phyloP scores from a whole-genome alignment of 2,888 invertebrate genomes.

The Plebejus argus region DNA sequence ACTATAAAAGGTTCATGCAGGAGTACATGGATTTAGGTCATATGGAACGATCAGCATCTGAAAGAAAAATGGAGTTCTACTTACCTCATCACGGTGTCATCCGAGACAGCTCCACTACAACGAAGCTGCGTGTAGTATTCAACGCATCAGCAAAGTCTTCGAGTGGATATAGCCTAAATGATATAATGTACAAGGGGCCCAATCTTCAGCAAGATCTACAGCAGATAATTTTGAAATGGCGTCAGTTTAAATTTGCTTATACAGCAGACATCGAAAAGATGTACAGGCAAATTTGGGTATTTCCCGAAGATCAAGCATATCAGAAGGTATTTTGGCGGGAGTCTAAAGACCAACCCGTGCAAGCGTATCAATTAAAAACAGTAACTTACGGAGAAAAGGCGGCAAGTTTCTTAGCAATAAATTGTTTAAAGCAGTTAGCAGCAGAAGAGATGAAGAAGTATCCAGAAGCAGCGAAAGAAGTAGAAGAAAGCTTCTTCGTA shows the following conservation, averaged over 20 bases:
- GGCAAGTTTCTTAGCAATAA: slow-evolving; percentile 20
- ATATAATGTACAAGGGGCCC: neutral
- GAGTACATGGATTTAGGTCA: too few relatives aligned
- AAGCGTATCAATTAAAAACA: neutral
- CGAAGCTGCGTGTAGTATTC: neutral
- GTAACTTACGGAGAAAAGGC: too few relatives aligned
- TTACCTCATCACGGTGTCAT: neutral
- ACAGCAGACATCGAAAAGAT: slow-evolving; percentile 7
- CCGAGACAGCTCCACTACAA: neutral
- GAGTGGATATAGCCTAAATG: too few relatives aligned
- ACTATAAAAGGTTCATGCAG: too few relatives aligned
- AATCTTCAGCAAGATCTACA: neutral
- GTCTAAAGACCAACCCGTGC: neutral
- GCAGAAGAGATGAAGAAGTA: slow-evolving; percentile 30
- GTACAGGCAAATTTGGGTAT: neutral
- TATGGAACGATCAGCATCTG: too few relatives aligned
- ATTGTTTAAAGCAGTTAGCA: too few relatives aligned
- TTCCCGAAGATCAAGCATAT: slow-evolving; percentile 4
- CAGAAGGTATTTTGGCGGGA: slow-evolving; percentile 7
- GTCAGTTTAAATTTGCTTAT: too few relatives aligned
- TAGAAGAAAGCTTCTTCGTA: slow-evolving; percentile 32
- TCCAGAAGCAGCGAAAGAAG: slow-evolving; percentile 33
- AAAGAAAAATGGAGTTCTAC: too few relatives aligned
- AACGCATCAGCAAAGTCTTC: too few relatives aligned
- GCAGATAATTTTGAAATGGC: neutral